A percentile compares a stretch with the other conserved stretches of the same genome.
phyloP scores from a whole-genome alignment of 2,888 invertebrate genomes.

The Graphium colonna region DNA sequence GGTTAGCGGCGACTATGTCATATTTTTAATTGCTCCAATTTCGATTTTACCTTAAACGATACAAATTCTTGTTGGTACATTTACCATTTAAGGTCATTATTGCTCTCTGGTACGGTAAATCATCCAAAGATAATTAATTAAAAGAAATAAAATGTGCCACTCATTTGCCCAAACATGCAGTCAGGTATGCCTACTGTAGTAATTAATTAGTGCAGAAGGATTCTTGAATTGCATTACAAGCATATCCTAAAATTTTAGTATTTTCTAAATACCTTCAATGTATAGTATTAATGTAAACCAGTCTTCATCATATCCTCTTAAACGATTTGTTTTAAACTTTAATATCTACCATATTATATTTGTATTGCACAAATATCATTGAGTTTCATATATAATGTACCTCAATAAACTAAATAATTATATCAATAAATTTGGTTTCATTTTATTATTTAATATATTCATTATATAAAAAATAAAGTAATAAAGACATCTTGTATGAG shows the following conservation, averaged over 20 bases:
- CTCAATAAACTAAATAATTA: too few relatives aligned
- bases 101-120: conserved; percentile 5
- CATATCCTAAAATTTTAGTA: not conserved
- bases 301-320: not conserved
- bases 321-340: too few relatives aligned
- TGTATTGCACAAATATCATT: too few relatives aligned
- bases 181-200: conserved; percentile 9
- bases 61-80: conserved; percentile 4
- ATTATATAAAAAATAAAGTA: too few relatives aligned
- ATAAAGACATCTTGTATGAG: too few relatives aligned
- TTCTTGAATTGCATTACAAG: conserved; percentile 2
- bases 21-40: conserved; percentile 19
- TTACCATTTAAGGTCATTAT: conserved; percentile 9
- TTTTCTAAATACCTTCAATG: not conserved
- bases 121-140: conserved; percentile 12
- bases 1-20: conserved; percentile 1
- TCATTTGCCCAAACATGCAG: conserved; percentile 12
- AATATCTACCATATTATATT: too few relatives aligned
- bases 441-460: too few relatives aligned
- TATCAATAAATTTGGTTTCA: too few relatives aligned
- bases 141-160: conserved; percentile 13
- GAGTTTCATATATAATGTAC: too few relatives aligned
- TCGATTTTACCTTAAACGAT: conserved; percentile 9
- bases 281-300: not conserved
- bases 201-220: conserved; percentile 13